Conservation (phyloP, 2,797 vertebrate genomes). For the Carapus acus region DNA sequence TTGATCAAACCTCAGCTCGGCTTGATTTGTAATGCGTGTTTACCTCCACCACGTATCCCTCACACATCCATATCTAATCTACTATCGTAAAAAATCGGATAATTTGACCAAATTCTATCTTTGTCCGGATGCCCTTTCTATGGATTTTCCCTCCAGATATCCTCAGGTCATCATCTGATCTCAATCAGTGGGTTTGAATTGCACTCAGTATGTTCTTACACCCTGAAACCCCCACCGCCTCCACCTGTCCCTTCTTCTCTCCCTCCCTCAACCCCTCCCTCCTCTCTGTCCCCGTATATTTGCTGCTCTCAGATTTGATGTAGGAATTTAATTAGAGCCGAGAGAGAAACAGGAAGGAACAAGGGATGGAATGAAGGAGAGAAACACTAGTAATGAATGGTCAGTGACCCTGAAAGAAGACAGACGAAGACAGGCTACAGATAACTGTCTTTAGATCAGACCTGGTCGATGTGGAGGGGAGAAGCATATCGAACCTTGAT, state of each 20-base stretch:
- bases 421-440: constrained; percentile 50
- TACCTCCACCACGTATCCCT: constrained; percentile 3
- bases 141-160: constrained; percentile 59
- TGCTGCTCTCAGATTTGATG: constrained; percentile 53
- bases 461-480: constrained; percentile 42
- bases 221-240: constrained; percentile 39
- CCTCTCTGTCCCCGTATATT: constrained; percentile 45
- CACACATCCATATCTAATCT: constrained; percentile 30
- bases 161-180: constrained; percentile 65
- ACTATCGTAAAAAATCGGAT: constrained; percentile 30
- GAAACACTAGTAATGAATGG: constrained; percentile 50
- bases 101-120: constrained; percentile 34
- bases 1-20: constrained; percentile 10
- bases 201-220: constrained; percentile 53
- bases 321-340: constrained; percentile 66
- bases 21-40: constrained; percentile 5
- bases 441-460: constrained; percentile 62
- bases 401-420: constrained; percentile 51
- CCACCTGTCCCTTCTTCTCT: constrained; percentile 7
- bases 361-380: constrained; percentile 37
- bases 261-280: constrained; percentile 11
- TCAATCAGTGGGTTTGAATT: constrained; percentile 59
- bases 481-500: constrained; percentile 43
- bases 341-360: constrained; percentile 39
- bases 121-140: constrained; percentile 55